phyloP scores from a whole-genome alignment of 2,113 vertebrate genomes.

The Gnathonemus longibarbis region DNA sequence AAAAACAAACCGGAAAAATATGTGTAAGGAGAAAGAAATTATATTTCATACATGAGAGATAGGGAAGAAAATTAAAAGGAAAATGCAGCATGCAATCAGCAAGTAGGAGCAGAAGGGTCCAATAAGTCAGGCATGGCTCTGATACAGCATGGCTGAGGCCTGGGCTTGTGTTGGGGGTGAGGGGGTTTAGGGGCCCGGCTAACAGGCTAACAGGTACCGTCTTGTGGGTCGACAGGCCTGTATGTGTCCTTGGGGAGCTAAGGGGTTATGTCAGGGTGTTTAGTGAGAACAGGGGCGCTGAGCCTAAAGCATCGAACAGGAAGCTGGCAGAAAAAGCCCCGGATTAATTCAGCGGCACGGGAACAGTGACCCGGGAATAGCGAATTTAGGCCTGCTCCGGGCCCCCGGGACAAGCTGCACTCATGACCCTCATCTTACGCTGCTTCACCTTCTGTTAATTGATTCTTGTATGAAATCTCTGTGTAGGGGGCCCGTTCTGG shows the following conservation, averaged over 20 bases:
- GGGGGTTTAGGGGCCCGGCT: not conserved
- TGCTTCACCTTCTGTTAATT: conserved; percentile 61
- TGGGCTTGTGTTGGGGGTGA: not conserved
- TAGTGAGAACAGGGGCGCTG: not conserved
- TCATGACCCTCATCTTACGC: conserved; percentile 60
- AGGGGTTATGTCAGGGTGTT: not conserved
- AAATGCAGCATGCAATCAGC: not conserved
- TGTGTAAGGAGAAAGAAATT: not conserved
- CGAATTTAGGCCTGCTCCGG: conserved; percentile 49
- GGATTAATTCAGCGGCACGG: conserved; percentile 42
- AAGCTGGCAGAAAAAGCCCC: conserved; percentile 21
- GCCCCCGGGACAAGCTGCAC: conserved; percentile 54
- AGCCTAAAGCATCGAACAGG: not conserved
- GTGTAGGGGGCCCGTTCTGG: not conserved
- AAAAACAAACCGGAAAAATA: not conserved
- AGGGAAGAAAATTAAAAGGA: not conserved
- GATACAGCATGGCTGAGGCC: not conserved
- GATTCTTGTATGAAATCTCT: conserved; percentile 50
- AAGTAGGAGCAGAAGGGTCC: not conserved
- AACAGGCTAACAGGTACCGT: not conserved
- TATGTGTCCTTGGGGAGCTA: not conserved
- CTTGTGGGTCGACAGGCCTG: not conserved
- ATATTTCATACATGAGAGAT: not conserved
- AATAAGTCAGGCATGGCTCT: not conserved
- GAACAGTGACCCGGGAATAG: conserved; percentile 55